Conservation (phyloP, 2,888 invertebrate species). For the Sinelater perroti region DNA sequence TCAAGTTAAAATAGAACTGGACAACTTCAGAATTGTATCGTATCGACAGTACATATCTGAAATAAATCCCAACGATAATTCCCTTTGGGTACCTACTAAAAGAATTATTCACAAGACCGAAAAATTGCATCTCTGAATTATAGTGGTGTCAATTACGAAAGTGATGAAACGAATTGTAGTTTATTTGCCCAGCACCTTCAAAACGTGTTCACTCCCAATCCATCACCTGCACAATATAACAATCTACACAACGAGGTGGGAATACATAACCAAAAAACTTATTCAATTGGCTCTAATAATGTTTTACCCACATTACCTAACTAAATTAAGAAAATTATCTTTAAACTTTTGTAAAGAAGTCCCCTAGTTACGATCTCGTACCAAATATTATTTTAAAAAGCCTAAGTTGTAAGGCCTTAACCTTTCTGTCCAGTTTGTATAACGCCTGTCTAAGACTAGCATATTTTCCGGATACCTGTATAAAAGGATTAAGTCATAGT, state of each 20-base stretch:
- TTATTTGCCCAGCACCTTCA: constrained; percentile 5
- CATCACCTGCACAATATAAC: constrained; percentile 1
- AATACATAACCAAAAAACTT: not conserved
- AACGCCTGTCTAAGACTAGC: not conserved
- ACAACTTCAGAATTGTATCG: no score
- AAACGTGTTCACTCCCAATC: not conserved
- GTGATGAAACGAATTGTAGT: not conserved
- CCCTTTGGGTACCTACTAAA: not conserved
- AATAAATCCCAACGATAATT: constrained; percentile 2
- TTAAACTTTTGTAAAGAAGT: not conserved
- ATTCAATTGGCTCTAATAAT: no score
- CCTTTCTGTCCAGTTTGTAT: no score
- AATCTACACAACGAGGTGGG: not conserved
- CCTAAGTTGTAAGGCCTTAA: not conserved
- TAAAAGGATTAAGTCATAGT: not conserved
- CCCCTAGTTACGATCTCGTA: not conserved
- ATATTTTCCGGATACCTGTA: not conserved
- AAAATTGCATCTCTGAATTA: not conserved
- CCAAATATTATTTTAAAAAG: not conserved
- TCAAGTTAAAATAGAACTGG: constrained; percentile 1
- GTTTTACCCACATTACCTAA: not conserved
- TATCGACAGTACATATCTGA: constrained; percentile 4
- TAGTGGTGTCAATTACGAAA: constrained; percentile 1
- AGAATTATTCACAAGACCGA: not conserved
- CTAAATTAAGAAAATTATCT: not conserved